phyloP scores from a whole-genome alignment of 1,140 invertebrate genomes.

The Octopus sinensis region DNA sequence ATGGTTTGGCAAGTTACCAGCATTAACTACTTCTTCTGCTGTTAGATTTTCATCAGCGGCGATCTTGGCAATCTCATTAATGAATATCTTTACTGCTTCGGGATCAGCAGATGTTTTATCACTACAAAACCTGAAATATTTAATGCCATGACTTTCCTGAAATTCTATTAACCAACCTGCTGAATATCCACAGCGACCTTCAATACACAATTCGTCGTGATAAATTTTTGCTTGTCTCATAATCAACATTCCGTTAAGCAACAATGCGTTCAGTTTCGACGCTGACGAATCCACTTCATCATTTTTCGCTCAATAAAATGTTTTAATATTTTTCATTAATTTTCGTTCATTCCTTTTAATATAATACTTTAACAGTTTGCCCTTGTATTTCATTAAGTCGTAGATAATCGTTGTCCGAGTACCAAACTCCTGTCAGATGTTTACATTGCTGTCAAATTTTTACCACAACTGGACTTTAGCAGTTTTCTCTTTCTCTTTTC shows the following conservation, averaged over 20 bases:
- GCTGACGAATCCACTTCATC: conserved; percentile 4
- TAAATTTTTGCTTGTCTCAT: conserved; percentile 5
- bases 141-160: not conserved
- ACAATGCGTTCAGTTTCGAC: conserved; percentile 1
- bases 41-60: conserved; percentile 1
- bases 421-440: not conserved
- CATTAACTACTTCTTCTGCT: not conserved
- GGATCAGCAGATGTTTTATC: not conserved
- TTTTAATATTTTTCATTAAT: conserved; percentile 3
- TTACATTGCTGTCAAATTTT: too few species aligned
- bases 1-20: too few species aligned
- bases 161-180: not conserved
- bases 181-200: not conserved
- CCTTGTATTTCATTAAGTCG: not conserved
- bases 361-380: conserved; percentile 5
- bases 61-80: conserved; percentile 1
- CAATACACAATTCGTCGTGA: not conserved
- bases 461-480: too few species aligned
- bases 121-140: conserved; percentile 1
- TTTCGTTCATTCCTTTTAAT: not conserved
- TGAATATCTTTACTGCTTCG: not conserved
- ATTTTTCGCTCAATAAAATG: not conserved
- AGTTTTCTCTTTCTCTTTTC: too few species aligned
- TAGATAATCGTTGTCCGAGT: not conserved
- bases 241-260: conserved; percentile 4